Conservation (phyloP, 1,140 invertebrate genomes). For the Calephelis nemesis region DNA sequence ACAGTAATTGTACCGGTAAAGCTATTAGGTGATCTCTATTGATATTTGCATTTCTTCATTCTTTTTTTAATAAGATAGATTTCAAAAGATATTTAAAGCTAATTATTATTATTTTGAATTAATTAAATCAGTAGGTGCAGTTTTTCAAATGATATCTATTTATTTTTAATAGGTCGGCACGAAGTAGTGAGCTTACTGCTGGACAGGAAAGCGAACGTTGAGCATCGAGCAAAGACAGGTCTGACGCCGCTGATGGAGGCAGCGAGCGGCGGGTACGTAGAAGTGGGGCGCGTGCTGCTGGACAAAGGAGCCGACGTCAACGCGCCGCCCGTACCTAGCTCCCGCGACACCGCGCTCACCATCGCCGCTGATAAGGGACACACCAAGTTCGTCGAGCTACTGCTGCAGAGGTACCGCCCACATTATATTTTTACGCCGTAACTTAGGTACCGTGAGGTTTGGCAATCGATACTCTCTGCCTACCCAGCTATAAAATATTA, state of each 20-base stretch:
- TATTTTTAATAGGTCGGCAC: constrained; percentile 81
- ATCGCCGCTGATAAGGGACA: constrained; percentile 99
- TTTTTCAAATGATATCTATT: too few relatives aligned
- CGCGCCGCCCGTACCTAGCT: constrained; percentile 98
- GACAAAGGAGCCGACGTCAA: constrained; percentile 99
- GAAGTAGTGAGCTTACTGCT: constrained; percentile 98
- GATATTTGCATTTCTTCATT: too few relatives aligned
- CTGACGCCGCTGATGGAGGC: constrained; percentile 99
- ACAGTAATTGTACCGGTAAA: too few relatives aligned
- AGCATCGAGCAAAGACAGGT: constrained; percentile 99
- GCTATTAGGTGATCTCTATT: too few relatives aligned
- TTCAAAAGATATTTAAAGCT: too few relatives aligned
- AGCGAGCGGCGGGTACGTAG: constrained; percentile 98
- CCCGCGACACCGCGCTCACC: constrained; percentile 97
- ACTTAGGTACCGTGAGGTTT: too few relatives aligned
- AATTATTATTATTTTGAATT: too few relatives aligned
- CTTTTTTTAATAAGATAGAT: too few relatives aligned
- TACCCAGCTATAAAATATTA: too few relatives aligned
- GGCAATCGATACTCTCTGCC: too few relatives aligned
- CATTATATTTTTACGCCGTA: not conserved
- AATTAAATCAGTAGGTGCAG: too few relatives aligned
- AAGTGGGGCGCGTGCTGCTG: constrained; percentile 96
- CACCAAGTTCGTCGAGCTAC: constrained; percentile 95
- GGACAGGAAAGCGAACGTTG: constrained; percentile 98
- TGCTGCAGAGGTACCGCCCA: constrained; percentile 78